Base-by-base conservation (phyloP, 2,113 vertebrate species). In the Clupea harengus region DNA sequence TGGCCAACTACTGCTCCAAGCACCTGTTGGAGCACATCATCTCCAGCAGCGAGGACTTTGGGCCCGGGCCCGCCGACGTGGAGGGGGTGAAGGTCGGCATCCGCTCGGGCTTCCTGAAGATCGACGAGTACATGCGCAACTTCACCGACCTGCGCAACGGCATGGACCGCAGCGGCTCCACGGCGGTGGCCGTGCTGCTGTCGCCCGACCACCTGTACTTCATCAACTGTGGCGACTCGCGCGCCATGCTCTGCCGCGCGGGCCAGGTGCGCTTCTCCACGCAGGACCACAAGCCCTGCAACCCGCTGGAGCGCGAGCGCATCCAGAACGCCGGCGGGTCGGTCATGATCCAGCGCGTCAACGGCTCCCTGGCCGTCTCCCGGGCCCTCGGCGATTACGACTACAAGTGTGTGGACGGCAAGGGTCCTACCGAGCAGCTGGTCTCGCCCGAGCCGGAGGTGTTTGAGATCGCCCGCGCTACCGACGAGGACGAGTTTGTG, bases 231-330 rank as follows among this genome's bases (percentile, higher is more conserved):
- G 98, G 98, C 64, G 98, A 99, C 93, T 99, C 99, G 11, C 96
- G 99, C 83, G 97, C 98, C 85, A 97, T 99, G 91, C 95, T 99
- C 86, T 96, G 95, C 94, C 97, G 99, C 90, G 96, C 95, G 87
- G 94, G 94, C 93, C 95, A 97, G 94, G 97, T 99, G 94, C 97
- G 96, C 92, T 99, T 99, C 95, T 99, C 97, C 89, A 99, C 99
- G 89, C 97, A 99, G 95, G 99, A 99, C 96, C 99, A 99, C 97
- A 99, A 99, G 94, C 99, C 98, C 92, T 97, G 96, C 95, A 99
- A 99, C 93, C 99, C 98, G 0, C 95, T 96, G 45, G 98, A 99
- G 95, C 98, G 98, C 85, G 99, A 99, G 91, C 95, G 98, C 91
- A 99, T 99, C 95, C 98, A 99, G 89, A 99, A 99, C 45, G 98